Conservation (phyloP, 2,113 vertebrate species). For the Crotalus viridis region DNA sequence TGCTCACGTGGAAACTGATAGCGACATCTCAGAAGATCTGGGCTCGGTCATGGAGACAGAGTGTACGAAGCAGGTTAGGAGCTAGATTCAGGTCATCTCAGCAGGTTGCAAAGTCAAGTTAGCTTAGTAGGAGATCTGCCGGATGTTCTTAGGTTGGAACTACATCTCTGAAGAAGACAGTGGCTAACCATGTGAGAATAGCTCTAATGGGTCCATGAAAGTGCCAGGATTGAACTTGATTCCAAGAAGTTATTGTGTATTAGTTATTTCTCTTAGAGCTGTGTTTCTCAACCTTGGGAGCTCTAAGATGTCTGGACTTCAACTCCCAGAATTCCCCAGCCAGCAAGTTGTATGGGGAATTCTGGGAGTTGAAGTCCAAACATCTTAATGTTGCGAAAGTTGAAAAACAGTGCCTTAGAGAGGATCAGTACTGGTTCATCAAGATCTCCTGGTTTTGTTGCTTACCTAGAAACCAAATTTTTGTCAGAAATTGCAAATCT, state of each 20-base stretch:
- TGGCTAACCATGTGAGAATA: neutral
- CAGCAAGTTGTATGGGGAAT: neutral
- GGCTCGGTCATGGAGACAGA: conserved; percentile 53
- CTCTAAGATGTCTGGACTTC: neutral
- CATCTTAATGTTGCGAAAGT: neutral
- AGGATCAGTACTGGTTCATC: neutral
- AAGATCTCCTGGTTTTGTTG: neutral
- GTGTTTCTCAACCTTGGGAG: neutral
- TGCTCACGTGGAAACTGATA: conserved; percentile 86
- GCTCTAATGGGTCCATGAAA: neutral
- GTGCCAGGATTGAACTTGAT: neutral
- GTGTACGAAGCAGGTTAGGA: conserved; percentile 62
- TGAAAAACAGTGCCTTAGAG: neutral
- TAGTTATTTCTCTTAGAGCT: neutral
- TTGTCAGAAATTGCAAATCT: neutral
- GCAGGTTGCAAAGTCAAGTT: neutral
- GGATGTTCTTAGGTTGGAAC: neutral
- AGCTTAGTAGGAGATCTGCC: neutral
- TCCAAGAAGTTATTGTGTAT: neutral
- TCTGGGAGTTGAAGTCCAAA: neutral
- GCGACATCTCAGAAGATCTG: conserved; percentile 78
- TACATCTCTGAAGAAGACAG: neutral
- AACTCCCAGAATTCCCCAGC: neutral
- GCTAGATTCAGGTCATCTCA: neutral
- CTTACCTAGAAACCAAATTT: neutral